Evolutionary conservation across 1,140 invertebrate species (phyloP).

Genomic region (Pogonomyrmex californicus): DNA sequence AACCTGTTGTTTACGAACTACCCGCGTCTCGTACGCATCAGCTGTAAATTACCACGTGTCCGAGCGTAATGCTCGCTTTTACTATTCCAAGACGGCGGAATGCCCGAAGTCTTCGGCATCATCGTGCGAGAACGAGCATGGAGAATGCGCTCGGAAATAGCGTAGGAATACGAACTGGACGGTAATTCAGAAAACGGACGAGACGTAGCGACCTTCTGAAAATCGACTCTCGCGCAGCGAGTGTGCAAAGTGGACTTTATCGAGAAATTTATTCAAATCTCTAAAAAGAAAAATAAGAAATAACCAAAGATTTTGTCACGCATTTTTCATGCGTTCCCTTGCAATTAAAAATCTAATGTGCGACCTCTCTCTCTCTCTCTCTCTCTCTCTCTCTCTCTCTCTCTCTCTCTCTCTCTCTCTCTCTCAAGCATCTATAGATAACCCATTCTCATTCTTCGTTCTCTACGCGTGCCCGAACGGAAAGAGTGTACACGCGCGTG

Average conservation of each 20-base stretch:
- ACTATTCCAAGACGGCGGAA: slow-evolving; percentile 68
- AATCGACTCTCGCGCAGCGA: not conserved
- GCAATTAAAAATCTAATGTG: not conserved
- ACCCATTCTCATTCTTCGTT: not conserved
- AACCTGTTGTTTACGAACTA: slow-evolving; percentile 75
- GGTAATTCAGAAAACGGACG: slow-evolving; percentile 13
- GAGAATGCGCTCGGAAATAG: slow-evolving; percentile 10
- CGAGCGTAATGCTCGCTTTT: slow-evolving; percentile 74
- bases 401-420: too few relatives aligned
- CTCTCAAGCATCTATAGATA: too few relatives aligned
- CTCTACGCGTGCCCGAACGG: slow-evolving; percentile 50
- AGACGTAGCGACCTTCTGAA: not conserved
- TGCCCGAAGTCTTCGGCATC: slow-evolving; percentile 9
- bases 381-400: too few relatives aligned
- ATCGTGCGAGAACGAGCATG: not conserved
- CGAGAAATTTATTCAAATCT: slow-evolving; percentile 2
- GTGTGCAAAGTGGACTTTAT: not conserved
- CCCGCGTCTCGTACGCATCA: slow-evolving; percentile 67
- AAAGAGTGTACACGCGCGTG: slow-evolving; percentile 44
- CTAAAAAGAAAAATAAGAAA: not conserved
- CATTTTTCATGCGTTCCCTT: not conserved
- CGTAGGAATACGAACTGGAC: not conserved
- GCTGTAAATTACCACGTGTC: slow-evolving; percentile 80
- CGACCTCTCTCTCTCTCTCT: too few relatives aligned
- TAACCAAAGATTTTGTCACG: not conserved